A percentile compares a stretch with the other conserved stretches of the same genome.
phyloP scores from a whole-genome alignment of 92 coral and sea anemone species.

The Ricordea florida region DNA sequence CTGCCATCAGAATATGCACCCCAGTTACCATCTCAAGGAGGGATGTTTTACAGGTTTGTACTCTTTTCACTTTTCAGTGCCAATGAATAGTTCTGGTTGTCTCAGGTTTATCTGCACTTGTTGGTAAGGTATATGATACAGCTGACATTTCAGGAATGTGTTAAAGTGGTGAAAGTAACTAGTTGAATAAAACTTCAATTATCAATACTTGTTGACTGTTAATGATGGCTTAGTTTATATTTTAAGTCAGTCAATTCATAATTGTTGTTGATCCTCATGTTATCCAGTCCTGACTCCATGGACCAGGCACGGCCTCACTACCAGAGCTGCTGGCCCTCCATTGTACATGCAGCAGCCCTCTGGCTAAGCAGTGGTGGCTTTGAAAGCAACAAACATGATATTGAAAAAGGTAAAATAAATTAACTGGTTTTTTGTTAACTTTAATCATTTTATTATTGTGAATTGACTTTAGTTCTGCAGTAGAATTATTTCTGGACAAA shows the following conservation, averaged over 20 bases:
- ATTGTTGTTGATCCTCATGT: background rate
- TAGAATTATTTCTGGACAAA: too few relatives aligned
- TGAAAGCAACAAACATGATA: slow-evolving; percentile 69
- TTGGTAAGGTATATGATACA: background rate
- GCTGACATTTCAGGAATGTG: too few relatives aligned
- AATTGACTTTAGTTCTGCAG: too few relatives aligned
- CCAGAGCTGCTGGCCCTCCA: slow-evolving; percentile 95
- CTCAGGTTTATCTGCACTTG: background rate
- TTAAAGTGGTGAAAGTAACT: too few relatives aligned
- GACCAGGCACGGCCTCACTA: slow-evolving; percentile 93
- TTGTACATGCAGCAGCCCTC: slow-evolving; percentile 94
- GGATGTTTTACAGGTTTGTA: slow-evolving; percentile 93
- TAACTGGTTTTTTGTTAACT: background rate
- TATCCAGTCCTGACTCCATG: slow-evolving; percentile 92
- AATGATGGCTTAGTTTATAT: too few relatives aligned
- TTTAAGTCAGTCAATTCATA: background rate
- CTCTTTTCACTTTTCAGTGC: too few relatives aligned
- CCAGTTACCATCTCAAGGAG: slow-evolving; percentile 93
- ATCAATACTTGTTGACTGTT: too few relatives aligned
- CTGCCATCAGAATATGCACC: slow-evolving; percentile 89
- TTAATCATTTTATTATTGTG: too few relatives aligned
- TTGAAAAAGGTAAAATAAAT: slow-evolving; percentile 11
- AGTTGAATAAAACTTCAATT: too few relatives aligned
- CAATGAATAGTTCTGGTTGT: background rate
- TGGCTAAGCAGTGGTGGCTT: slow-evolving; percentile 95